These are phyloP conservation scores for Caenorhabditis doughertyi DNA, from an alignment of 2,888 invertebrate species.

Conservation along the genomic window DNA sequence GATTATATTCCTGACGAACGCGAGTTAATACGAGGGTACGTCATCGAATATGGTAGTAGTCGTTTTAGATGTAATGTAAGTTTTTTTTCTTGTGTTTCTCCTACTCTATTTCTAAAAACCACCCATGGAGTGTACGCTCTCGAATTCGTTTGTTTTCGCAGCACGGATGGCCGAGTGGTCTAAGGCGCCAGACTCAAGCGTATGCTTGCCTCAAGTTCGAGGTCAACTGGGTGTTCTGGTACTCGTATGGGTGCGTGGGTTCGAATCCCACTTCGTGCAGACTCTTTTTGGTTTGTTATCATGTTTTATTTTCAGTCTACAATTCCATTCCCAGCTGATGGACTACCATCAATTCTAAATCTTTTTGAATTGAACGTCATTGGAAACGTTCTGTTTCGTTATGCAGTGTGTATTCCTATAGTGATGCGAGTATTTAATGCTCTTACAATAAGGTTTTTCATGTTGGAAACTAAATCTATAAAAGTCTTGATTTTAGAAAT, in stretches of 20 bases:
- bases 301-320: conserved; percentile 50
- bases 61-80: conserved; percentile 67
- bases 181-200: conserved; percentile 84
- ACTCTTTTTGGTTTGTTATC: neutral
- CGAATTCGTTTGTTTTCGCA: neutral
- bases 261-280: conserved; percentile 76
- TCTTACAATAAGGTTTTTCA: conserved; percentile 63
- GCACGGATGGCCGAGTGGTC: conserved; percentile 83
- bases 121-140: neutral
- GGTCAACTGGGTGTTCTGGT: conserved; percentile 72
- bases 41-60: conserved; percentile 69
- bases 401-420: conserved; percentile 77
- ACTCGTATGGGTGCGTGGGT: conserved; percentile 77
- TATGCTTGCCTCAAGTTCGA: conserved; percentile 66
- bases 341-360: conserved; percentile 68
- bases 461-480: too few species aligned
- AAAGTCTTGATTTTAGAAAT: conserved; percentile 33
- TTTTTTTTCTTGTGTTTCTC: neutral
- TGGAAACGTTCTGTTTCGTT: conserved; percentile 76
- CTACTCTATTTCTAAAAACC: neutral
- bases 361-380: conserved; percentile 73
- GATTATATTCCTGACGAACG: conserved; percentile 69
- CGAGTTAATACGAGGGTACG: conserved; percentile 65
- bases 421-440: conserved; percentile 75
- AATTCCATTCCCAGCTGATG: conserved; percentile 59